These are phyloP conservation scores for Saxidomus purpurata DNA, from an alignment of 1,140 invertebrate genomes.

Conservation along the genomic window DNA sequence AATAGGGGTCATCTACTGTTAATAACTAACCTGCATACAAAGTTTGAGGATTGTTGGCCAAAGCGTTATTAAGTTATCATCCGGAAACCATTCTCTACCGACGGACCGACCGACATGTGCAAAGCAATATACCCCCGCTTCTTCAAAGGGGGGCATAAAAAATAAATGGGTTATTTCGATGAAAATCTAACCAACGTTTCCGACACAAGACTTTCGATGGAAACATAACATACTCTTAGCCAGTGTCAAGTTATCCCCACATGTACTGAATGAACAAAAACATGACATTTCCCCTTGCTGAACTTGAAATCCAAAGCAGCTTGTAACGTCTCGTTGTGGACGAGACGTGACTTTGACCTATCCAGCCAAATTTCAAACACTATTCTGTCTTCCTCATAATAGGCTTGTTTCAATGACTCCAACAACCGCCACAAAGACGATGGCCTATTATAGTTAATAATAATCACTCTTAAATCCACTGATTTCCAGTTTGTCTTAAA, in stretches of 20 bases:
- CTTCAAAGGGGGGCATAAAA: no score
- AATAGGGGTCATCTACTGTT: no score
- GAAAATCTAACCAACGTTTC: no score
- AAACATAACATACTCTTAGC: conserved; percentile 71
- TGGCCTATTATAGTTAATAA: conserved; percentile 70
- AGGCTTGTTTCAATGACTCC: conserved; percentile 69
- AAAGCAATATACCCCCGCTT: no score
- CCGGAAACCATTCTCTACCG: no score
- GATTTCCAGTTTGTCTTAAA: neutral
- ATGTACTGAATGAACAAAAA: conserved; percentile 74
- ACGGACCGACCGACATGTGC: no score
- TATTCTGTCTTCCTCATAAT: conserved; percentile 72
- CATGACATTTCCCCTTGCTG: conserved; percentile 69
- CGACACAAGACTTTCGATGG: no score
- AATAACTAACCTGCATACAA: no score
- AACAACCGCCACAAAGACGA: conserved; percentile 69
- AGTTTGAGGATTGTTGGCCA: no score
- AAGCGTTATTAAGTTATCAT: no score
- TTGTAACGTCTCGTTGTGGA: conserved; percentile 69
- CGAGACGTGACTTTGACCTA: conserved; percentile 57
- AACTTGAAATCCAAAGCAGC: conserved; percentile 71
- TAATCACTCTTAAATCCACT: conserved; percentile 65
- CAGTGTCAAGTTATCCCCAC: conserved; percentile 80
- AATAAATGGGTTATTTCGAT: no score
- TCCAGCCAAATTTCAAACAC: conserved; percentile 79